Evolutionary conservation across 2,113 vertebrate species (phyloP), one percentile per base, ranked within the genome.

Genomic region (Cricetomys ansorgei): DNA sequence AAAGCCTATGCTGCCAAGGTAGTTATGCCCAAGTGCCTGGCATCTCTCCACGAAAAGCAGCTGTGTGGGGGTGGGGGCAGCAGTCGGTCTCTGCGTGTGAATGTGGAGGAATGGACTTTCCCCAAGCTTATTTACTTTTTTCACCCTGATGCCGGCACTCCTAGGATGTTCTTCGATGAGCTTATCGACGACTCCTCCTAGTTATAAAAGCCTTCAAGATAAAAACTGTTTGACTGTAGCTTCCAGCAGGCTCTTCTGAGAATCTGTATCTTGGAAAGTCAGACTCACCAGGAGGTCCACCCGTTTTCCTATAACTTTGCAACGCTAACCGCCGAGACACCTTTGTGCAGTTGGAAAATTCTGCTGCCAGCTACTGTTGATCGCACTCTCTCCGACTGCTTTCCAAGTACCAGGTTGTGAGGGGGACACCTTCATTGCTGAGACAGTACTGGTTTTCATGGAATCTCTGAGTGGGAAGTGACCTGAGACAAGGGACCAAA

Each of bases 281-380:
- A 89, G 45, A 50, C 34, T 75, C 67, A 75, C 45, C 25, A 59
- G 50, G n/a, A 73, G 72, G 31, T n/a, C 27, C 12, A 34, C 7
- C n/a, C 48, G 73, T 48, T 29, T 29, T 53, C 57, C 55, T 48
- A 17, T 75, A 59, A 53, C 43, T 92, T 79, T 50, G 19, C 16
- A 15, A 57, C 19, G 43, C n/a, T 94, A 23, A 59, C 88, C 73
- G 92, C 92, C 85, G 87, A 89, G 80, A 95, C 34, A 55, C 25
- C 13, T 88, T 80, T 94, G 65, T n/a, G 70, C 88, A 80, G 45
- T 72, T 93, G 79, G 43, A 90, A 85, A 92, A 57, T n/a, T 69
- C 57, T 96, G 95, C 57, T 96, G 95, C 92, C 94, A 96, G 37
- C 73, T 72, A 88, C 89, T 96, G 65, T 97, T 97, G 93, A 96